A percentile compares a stretch with the other conserved stretches of the same genome.
Evolutionary conservation across 2,797 vertebrate species (phyloP).

Genomic region (Paguma larvata): DNA sequence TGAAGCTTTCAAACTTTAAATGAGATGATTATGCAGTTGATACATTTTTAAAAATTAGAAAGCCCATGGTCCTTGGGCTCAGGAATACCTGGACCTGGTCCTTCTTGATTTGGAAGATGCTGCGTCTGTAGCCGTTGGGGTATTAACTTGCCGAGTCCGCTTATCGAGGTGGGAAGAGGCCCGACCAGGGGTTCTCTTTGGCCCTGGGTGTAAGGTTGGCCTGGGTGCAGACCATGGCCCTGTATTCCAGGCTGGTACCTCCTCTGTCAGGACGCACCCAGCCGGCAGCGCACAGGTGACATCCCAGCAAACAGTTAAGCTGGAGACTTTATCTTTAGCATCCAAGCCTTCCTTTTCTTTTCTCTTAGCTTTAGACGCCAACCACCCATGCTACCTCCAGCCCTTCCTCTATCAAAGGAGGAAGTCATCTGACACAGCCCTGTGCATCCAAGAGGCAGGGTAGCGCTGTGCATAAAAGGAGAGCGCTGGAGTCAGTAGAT

Average conservation of each 20-base stretch:
- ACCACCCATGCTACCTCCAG: neutral
- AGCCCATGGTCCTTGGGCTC: neutral
- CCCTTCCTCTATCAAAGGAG: neutral
- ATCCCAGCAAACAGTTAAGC: neutral
- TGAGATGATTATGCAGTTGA: neutral
- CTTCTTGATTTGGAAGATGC: neutral
- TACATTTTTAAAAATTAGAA: neutral
- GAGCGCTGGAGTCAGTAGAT: neutral
- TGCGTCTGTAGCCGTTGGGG: neutral
- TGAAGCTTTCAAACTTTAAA: neutral
- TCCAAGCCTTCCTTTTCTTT: neutral
- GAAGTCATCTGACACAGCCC: neutral
- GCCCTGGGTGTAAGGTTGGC: neutral
- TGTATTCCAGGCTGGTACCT: neutral
- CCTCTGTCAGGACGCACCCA: neutral
- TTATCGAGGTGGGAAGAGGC: neutral
- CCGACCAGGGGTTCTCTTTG: neutral
- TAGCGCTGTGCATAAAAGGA: neutral
- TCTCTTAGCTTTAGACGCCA: neutral
- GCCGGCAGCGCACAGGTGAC: neutral
- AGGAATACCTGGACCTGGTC: neutral
- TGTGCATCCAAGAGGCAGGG: neutral
- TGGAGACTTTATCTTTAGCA: neutral
- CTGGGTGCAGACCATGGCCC: neutral
- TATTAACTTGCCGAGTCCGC: neutral